Evolutionary conservation across 1,140 invertebrate species (phyloP).

Genomic region (Pararge aegeria): DNA sequence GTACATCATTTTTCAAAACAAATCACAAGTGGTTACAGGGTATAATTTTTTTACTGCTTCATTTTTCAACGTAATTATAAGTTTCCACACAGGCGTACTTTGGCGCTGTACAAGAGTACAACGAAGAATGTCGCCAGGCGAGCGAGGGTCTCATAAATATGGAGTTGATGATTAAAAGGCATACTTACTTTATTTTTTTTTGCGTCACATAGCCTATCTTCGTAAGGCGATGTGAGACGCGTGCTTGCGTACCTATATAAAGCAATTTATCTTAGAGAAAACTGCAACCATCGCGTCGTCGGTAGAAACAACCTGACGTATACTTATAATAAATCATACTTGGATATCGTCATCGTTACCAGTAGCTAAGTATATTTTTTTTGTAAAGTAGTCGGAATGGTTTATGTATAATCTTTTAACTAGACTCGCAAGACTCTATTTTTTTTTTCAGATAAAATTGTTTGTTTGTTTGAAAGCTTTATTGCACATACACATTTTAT

Average conservation of each 20-base stretch:
- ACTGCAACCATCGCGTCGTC: neutral
- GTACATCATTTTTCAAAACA: neutral
- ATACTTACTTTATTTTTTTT: conserved; percentile 42
- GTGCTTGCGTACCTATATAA: conserved; percentile 19
- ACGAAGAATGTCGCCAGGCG: conserved; percentile 59
- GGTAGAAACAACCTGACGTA: neutral
- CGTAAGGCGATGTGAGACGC: conserved; percentile 7
- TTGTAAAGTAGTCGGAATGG: no score
- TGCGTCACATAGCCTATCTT: conserved; percentile 20
- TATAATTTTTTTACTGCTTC: conserved; percentile 2
- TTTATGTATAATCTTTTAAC: no score
- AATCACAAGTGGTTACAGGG: conserved; percentile 9
- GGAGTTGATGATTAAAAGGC: conserved; percentile 59
- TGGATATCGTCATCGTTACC: neutral
- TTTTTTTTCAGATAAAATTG: no score
- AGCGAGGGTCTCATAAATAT: conserved; percentile 62
- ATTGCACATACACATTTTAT: no score
- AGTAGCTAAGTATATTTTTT: no score
- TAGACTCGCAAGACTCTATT: no score
- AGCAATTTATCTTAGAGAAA: conserved; percentile 19
- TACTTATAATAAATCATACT: neutral
- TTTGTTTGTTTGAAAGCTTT: no score
- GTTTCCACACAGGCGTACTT: conserved; percentile 33
- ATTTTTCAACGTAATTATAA: conserved; percentile 34
- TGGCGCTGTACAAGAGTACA: conserved; percentile 30